Evolutionary conservation across 1,140 invertebrate genomes (phyloP), one percentile per base, ranked within the genome.

Genomic region (Heliconius himera): DNA sequence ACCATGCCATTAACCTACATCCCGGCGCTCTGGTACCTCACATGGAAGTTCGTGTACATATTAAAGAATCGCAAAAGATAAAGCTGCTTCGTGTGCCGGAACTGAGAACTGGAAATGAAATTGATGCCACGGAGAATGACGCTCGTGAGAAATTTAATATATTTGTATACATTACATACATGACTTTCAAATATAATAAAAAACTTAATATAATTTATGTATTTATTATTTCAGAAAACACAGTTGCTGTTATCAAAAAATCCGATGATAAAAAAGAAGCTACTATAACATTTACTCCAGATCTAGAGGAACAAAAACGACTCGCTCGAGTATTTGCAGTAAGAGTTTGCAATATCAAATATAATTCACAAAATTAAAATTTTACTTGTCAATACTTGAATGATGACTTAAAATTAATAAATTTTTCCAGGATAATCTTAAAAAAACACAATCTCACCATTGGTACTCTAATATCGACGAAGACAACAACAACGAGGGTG

Each of bases 1-100:
- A 96, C 84, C 94, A 96, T 76, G 95, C 95, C 20, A 93, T 96
- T 18, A 96, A 96, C 85, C 89, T 96, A 56, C 95, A 96, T 84
- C 96, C 96, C 0, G 95, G 95, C 13, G 90, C 95, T 79, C 82
- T 96, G 3, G 95, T 96, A 18, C 95, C 95, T 73, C 93, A 96
- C 74, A 90, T 96, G 73, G 90, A 93, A 49, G 95, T 96, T n/a
- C 87, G 94, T 22, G 96, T 96, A 0, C 90, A 95, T 78, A 95
- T 96, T 79, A 88, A 94, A 46, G 96, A 97, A 89, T 88, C 93
- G 9, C 89, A 94, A 73, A 95, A 95, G 77, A 95, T 97, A 20
- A 95, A 94, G 2, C 86, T 86, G 9, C 88, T 96, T 0, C 92
- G 95, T 74, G 95, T 96, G 3, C 96, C 96, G 1, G 95, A 96